Evolutionary conservation across 2,113 vertebrate species (phyloP), one percentile per base, ranked within the genome.

Genomic region (Prionailurus bengalensis): DNA sequence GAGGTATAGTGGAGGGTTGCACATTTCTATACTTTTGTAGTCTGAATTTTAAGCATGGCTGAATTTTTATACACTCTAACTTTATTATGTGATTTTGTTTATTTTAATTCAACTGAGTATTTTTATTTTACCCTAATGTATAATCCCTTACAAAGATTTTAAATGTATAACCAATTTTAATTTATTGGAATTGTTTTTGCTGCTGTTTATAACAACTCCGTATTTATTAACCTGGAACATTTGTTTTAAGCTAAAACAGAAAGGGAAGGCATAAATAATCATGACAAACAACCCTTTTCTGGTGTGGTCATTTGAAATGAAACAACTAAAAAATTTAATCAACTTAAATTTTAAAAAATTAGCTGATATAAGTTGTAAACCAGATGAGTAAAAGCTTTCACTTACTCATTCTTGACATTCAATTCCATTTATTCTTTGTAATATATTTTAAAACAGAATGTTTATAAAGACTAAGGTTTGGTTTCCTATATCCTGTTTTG

Each of bases 371-470:
- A 66, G 89, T 96, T 97, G 97, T 98, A 97, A 98, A 97, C 88
- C 96, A 97, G 86, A 71, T 98, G 96, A 98, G 96, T 84, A 48
- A 98, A 97, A 71, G 31, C 36, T 92, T 97, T 95, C 88, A 39
- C 88, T 96, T 92, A 93, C 45, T 98, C 97, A 83, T 96, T 29
- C 4, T 95, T 8, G 0, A 92, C 95, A 94, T 91, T 98, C 95
- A 96, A 61, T 97, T 97, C 93, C 88, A 98, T 92, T 97, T 98
- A 97, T 98, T 98, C 96, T 98, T 96, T 92, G 74, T 97, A 96
- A 97, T 97, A 97, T 97, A 98, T 98, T 98, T 98, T 96, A 96
- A 98, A 98, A 94, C 68, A 92, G 61, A 96, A 97, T 95, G 89
- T 96, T 92, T 98, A 9, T 92, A 96, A 92, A 96, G 63, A 65